Percentiles rank a stretch among this genome's conserved stretches.
These are phyloP conservation scores for Patella vulgata DNA, from an alignment of 1,140 invertebrate genomes.

Conservation along the genomic window DNA sequence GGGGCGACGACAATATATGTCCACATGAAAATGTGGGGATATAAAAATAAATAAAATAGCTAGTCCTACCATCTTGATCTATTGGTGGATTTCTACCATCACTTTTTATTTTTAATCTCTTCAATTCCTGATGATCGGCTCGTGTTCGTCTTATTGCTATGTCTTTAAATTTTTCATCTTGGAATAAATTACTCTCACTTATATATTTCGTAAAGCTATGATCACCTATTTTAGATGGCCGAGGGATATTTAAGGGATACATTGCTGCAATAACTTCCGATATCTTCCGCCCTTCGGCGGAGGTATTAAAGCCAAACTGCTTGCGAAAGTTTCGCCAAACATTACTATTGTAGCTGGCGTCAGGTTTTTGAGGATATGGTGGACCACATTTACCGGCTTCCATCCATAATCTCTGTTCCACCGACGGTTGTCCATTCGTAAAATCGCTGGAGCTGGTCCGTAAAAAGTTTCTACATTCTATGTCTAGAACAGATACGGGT, in stretches of 20 bases:
- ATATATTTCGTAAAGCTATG: conserved; percentile 63
- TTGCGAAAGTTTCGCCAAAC: conserved; percentile 64
- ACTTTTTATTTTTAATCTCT: conserved; percentile 51
- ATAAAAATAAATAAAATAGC: too few relatives aligned
- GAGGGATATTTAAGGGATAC: conserved; percentile 64
- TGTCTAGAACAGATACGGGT: conserved; percentile 56
- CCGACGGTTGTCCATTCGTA: conserved; percentile 46
- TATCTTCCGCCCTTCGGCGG: conserved; percentile 53
- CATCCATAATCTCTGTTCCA: conserved; percentile 61
- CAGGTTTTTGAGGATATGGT: conserved; percentile 49
- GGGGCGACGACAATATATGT: too few relatives aligned
- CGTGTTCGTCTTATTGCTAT: conserved; percentile 57
- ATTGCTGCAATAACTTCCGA: conserved; percentile 60
- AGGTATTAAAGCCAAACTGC: conserved; percentile 55
- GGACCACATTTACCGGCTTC: conserved; percentile 62
- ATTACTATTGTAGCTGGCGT: conserved; percentile 63
- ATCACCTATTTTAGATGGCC: conserved; percentile 58
- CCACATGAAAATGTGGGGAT: too few relatives aligned
- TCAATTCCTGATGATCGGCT: conserved; percentile 55
- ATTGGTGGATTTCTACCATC: conserved; percentile 62
- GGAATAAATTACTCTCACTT: conserved; percentile 53
- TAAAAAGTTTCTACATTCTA: conserved; percentile 62
- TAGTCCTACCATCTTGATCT: conserved; percentile 56
- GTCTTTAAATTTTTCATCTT: conserved; percentile 53
- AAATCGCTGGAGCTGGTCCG: conserved; percentile 43